Percentiles rank a stretch among this genome's conserved stretches.
Conservation (phyloP, 2,113 vertebrate genomes). For the Laticauda laticaudata region DNA sequence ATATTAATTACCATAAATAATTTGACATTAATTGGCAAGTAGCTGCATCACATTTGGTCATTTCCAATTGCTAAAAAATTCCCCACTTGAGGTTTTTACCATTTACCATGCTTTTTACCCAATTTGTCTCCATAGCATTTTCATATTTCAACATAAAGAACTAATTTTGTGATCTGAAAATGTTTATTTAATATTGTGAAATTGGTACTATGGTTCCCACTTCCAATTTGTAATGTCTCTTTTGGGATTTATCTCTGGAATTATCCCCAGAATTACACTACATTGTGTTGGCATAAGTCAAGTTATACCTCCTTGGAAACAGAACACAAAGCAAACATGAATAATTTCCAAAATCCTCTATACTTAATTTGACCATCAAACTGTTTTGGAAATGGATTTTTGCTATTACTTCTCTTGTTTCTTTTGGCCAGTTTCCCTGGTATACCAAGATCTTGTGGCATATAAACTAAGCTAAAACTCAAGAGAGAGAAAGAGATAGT, state of each 20-base stretch:
- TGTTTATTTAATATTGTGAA: slow-evolving; percentile 3
- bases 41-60: no score
- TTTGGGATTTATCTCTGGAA: slow-evolving; percentile 8
- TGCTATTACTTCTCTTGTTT: neutral
- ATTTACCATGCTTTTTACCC: neutral
- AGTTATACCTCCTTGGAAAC: slow-evolving; percentile 19
- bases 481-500: neutral
- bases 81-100: neutral
- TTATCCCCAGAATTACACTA: neutral
- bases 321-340: neutral
- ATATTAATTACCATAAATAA: neutral
- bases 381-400: neutral
- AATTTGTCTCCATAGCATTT: neutral
- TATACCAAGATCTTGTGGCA: neutral
- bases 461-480: neutral
- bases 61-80: neutral
- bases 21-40: neutral
- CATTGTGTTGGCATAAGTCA: neutral
- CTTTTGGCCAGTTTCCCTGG: neutral
- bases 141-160: neutral
- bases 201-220: neutral
- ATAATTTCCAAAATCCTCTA: neutral
- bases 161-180: neutral
- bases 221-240: neutral
- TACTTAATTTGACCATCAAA: neutral